Conservation (phyloP, 2,113 vertebrate species). For the Lanius collurio region DNA sequence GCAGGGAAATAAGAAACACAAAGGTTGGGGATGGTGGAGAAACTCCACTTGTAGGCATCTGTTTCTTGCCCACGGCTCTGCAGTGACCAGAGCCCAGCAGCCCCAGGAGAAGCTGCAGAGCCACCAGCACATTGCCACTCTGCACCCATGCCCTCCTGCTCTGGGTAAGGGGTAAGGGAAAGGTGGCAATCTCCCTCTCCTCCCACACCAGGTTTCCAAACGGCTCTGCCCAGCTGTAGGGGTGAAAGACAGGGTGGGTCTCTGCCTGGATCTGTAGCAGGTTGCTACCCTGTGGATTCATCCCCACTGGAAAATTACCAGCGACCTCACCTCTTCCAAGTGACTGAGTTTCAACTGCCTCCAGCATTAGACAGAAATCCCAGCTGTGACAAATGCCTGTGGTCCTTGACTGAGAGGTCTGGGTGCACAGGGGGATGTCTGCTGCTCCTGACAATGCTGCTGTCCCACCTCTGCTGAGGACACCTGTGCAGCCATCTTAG, state of each 20-base stretch:
- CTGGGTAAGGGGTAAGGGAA: not conserved
- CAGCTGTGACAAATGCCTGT: not conserved
- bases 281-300: not conserved
- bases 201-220: rapidly evolving
- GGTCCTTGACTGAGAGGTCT: not conserved
- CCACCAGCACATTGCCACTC: not conserved
- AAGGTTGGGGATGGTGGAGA: not conserved
- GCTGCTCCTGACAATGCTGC: not conserved
- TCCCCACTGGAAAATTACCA: not conserved
- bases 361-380: not conserved
- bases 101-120: not conserved
- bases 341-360: not conserved
- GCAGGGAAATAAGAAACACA: not conserved
- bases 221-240: rapidly evolving
- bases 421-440: not conserved
- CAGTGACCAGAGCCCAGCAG: not conserved
- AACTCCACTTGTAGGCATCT: not conserved
- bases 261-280: not conserved
- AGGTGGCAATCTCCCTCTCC: not conserved
- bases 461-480: not conserved
- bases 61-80: not conserved
- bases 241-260: not conserved
- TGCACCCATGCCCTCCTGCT: not conserved
- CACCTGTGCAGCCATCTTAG: not conserved
- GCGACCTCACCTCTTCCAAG: not conserved